These are phyloP conservation scores for Lerista edwardsae DNA, from an alignment of 2,797 vertebrate species.

Conservation along the genomic window DNA sequence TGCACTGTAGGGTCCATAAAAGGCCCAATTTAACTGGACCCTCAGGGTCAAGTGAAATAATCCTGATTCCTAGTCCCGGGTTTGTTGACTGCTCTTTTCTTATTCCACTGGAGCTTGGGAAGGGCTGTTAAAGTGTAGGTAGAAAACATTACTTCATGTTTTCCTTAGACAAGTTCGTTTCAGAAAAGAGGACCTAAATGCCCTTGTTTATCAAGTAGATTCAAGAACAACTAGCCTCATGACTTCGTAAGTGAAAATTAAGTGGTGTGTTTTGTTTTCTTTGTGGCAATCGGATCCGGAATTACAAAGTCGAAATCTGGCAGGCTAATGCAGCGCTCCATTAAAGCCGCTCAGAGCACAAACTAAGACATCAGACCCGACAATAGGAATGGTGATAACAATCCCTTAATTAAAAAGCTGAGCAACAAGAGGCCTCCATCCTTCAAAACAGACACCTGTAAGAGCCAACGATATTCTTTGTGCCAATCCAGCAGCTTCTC, in stretches of 20 bases:
- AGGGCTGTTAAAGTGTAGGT: background rate
- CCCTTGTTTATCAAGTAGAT: too few relatives aligned
- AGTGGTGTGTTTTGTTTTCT: background rate
- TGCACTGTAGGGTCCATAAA: background rate
- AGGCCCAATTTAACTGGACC: background rate
- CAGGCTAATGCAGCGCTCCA: background rate
- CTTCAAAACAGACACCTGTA: background rate
- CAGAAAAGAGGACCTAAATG: background rate
- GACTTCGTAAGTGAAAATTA: background rate
- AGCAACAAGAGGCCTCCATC: background rate
- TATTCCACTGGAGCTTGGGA: too few relatives aligned
- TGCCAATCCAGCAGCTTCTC: background rate
- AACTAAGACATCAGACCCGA: background rate
- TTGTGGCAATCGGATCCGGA: background rate
- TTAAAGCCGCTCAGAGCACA: background rate
- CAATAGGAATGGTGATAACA: background rate
- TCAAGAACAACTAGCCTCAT: background rate
- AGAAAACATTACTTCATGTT: background rate
- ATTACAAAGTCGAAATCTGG: background rate
- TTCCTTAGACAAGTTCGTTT: background rate
- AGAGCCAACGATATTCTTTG: background rate
- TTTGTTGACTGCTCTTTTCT: background rate
- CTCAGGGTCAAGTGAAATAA: too few relatives aligned
- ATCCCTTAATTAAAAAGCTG: constrained; percentile 15
- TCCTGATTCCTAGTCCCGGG: too few relatives aligned